Evolutionary conservation across 2,888 invertebrate species (phyloP).

Genomic region (Orthonevra nobilis): DNA sequence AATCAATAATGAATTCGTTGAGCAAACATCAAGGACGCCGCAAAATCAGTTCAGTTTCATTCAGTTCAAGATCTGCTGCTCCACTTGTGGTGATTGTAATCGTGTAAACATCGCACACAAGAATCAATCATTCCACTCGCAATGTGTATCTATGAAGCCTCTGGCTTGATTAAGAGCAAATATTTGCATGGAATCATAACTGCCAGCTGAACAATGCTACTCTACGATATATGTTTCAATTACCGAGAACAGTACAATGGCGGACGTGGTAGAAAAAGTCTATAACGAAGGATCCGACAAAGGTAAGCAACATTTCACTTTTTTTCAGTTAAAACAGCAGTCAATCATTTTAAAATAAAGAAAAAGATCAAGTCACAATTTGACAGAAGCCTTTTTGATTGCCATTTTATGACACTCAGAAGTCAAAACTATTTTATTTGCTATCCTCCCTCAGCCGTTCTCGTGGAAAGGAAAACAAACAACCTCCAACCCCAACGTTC

Average conservation of each 20-base stretch:
- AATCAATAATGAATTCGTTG: slow-evolving; percentile 19
- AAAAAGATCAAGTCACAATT: too few relatives aligned
- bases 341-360: too few relatives aligned
- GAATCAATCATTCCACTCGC: slow-evolving; percentile 27
- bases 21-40: slow-evolving; percentile 30
- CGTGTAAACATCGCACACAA: slow-evolving; percentile 19
- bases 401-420: too few relatives aligned
- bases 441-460: too few relatives aligned
- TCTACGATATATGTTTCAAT: slow-evolving; percentile 37
- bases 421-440: too few relatives aligned
- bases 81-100: not conserved
- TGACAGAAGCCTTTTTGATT: too few relatives aligned
- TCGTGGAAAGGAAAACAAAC: too few relatives aligned
- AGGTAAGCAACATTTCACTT: slow-evolving; percentile 35
- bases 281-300: not conserved
- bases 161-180: slow-evolving; percentile 13
- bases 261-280: not conserved
- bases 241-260: not conserved
- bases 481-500: not conserved
- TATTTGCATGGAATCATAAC: slow-evolving; percentile 50
- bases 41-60: slow-evolving; percentile 12
- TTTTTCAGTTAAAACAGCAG: too few relatives aligned
- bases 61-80: not conserved
- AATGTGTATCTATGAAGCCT: slow-evolving; percentile 15
- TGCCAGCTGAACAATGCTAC: slow-evolving; percentile 7